A percentile compares a stretch with the other conserved stretches of the same genome.
These are phyloP conservation scores for Malacoctenus gilli DNA, from an alignment of 2,797 vertebrate genomes.

Conservation along the genomic window DNA sequence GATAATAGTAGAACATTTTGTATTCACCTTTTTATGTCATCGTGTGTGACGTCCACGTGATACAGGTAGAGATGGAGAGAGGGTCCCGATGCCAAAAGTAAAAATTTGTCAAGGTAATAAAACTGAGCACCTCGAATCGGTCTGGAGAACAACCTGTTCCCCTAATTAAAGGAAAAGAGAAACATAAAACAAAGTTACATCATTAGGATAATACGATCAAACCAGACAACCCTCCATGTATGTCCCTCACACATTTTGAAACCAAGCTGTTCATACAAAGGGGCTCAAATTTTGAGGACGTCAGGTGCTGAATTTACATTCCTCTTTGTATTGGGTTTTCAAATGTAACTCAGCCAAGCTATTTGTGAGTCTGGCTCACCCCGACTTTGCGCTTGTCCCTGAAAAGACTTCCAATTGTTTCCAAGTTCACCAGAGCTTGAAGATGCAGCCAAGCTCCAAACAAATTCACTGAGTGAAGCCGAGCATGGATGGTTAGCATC, in stretches of 20 bases:
- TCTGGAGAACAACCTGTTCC: conserved; percentile 75
- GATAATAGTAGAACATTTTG: too few relatives aligned
- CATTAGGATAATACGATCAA: not conserved
- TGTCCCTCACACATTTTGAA: not conserved
- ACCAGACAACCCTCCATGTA: too few relatives aligned
- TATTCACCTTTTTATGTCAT: conserved; percentile 85
- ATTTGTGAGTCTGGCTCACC: conserved; percentile 49
- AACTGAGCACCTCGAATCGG: conserved; percentile 85
- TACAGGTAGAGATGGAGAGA: conserved; percentile 83
- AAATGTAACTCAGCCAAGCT: conserved; percentile 35
- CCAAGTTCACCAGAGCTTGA: conserved; percentile 53
- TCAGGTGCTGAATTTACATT: conserved; percentile 5
- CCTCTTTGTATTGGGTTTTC: conserved; percentile 12
- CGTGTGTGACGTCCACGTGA: conserved; percentile 75
- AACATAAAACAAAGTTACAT: conserved; percentile 6
- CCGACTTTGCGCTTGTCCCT: conserved; percentile 31
- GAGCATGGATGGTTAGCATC: conserved; percentile 38
- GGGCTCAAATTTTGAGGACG: conserved; percentile 1
- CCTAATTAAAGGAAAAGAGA: conserved; percentile 69
- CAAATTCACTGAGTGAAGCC: conserved; percentile 27
- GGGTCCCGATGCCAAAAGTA: conserved; percentile 85
- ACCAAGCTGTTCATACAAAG: not conserved
- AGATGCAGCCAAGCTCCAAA: conserved; percentile 39
- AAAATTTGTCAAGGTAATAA: conserved; percentile 90
- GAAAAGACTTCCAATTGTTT: conserved; percentile 40